Evolutionary conservation across 2,888 invertebrate species (phyloP).

Genomic region (Caprella mutica): DNA sequence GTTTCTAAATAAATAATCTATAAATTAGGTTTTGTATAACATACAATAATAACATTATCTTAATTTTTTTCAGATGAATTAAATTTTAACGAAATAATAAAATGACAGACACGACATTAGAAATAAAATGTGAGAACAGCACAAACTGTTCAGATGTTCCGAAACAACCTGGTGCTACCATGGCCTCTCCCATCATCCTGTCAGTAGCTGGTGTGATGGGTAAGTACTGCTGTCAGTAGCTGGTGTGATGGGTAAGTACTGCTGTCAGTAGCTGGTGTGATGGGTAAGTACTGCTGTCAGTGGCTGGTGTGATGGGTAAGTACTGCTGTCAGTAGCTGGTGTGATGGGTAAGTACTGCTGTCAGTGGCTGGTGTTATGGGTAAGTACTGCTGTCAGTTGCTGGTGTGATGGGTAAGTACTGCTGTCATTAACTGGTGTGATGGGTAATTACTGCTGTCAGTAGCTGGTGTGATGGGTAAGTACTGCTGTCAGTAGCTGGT

Average conservation of each 20-base stretch:
- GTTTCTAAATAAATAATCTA: too few species aligned
- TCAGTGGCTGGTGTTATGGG: background rate
- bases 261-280: conserved; percentile 21
- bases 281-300: conserved; percentile 17
- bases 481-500: background rate
- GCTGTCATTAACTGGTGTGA: background rate
- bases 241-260: conserved; percentile 20
- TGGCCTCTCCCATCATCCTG: conserved; percentile 24
- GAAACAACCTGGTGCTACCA: conserved; percentile 22
- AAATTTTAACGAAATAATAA: too few species aligned
- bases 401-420: background rate
- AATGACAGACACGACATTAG: conserved; percentile 19
- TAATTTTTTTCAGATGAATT: too few species aligned
- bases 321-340: background rate
- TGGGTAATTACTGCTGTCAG: background rate
- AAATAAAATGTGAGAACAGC: conserved; percentile 14
- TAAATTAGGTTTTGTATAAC: too few species aligned
- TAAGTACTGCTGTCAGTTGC: background rate
- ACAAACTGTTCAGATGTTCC: conserved; percentile 15
- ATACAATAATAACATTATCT: too few species aligned
- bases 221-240: conserved; percentile 15
- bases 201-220: conserved; percentile 24
- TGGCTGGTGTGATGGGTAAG: conserved; percentile 25
- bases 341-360: background rate
- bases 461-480: background rate